These are phyloP conservation scores for Equus quagga DNA, from an alignment of 2,113 vertebrate genomes.

Conservation along the genomic window DNA sequence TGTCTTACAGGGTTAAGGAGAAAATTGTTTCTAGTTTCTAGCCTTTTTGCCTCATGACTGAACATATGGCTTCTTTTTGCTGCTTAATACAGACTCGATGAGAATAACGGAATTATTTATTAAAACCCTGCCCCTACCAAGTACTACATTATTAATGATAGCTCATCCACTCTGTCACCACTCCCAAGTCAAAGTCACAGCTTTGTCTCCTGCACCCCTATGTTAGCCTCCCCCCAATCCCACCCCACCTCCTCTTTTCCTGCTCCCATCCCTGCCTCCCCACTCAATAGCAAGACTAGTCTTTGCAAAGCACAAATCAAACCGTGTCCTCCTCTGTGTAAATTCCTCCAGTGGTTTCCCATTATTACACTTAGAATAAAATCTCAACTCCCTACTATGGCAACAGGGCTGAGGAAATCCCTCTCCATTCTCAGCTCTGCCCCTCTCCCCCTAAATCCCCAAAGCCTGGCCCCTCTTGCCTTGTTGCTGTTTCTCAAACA, in stretches of 20 bases:
- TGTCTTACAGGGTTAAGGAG: neutral
- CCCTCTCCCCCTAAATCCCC: neutral
- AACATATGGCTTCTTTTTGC: neutral
- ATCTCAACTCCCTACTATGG: neutral
- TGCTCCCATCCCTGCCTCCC: neutral
- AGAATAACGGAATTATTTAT: neutral
- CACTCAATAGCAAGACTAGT: neutral
- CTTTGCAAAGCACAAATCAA: neutral
- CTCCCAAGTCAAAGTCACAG: neutral
- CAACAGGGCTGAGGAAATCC: neutral
- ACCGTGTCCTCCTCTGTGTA: neutral
- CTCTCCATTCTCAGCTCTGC: neutral
- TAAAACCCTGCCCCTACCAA: neutral
- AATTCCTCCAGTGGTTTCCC: neutral
- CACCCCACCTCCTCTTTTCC: accelerated
- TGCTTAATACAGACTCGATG: neutral
- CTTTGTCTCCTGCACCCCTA: neutral
- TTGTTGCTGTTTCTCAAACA: neutral
- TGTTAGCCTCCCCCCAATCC: neutral
- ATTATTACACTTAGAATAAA: neutral
- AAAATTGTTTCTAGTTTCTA: neutral
- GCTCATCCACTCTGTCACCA: neutral
- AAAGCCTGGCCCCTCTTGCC: neutral
- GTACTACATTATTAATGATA: neutral
- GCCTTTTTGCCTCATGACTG: neutral